Evolutionary conservation across 2,113 vertebrate genomes (phyloP).

Genomic region (Orycteropus afer): DNA sequence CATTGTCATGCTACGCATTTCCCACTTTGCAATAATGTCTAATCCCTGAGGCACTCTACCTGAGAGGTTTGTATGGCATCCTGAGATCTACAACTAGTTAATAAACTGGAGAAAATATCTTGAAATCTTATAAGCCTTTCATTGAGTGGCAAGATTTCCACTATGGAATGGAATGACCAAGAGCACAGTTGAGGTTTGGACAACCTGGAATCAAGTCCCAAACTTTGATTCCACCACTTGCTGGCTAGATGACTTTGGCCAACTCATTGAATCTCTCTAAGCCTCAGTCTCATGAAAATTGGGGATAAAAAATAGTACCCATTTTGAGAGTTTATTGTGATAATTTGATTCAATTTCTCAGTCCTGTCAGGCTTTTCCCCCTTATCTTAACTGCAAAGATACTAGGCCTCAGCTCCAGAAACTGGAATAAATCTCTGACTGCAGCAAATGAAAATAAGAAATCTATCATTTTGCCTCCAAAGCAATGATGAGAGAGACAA

Average conservation of each 20-base stretch:
- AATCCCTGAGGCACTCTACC: neutral
- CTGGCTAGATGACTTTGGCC: neutral
- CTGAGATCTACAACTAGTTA: neutral
- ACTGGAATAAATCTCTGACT: neutral
- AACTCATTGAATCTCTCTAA: too few relatives aligned
- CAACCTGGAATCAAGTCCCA: neutral
- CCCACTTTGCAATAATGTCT: neutral
- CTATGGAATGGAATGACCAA: neutral
- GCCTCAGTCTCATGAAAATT: neutral
- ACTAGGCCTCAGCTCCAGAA: neutral
- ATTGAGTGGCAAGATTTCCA: neutral
- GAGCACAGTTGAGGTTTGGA: neutral
- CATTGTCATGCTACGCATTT: neutral
- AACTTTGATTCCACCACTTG: neutral
- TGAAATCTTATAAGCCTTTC: neutral
- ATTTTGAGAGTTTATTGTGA: neutral
- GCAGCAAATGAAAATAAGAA: constrained; percentile 3
- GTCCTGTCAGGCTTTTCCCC: neutral
- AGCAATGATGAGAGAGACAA: neutral
- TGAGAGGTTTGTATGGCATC: neutral
- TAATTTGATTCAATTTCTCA: neutral
- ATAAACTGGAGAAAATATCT: neutral
- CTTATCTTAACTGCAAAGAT: neutral
- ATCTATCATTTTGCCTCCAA: neutral
- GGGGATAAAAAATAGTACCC: neutral